These are phyloP conservation scores for Brachymystax lenok DNA, from an alignment of 2,797 vertebrate species.

Conservation along the genomic window DNA sequence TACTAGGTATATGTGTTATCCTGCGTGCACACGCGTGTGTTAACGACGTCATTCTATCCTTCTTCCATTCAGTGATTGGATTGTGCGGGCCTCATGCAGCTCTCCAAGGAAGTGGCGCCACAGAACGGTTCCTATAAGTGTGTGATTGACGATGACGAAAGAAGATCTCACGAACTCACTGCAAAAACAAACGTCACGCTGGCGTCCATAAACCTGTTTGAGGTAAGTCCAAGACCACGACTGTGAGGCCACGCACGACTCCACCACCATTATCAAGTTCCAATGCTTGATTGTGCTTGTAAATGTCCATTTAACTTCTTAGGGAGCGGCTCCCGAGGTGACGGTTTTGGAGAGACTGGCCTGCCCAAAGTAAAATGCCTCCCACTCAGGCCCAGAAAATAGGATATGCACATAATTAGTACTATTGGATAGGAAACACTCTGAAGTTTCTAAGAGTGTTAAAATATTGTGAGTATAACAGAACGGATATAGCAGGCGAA, in stretches of 20 bases:
- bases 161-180: background rate
- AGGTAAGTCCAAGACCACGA: constrained; percentile 43
- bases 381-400: no score
- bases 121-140: constrained; percentile 71
- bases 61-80: constrained; percentile 13
- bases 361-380: no score
- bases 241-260: no score
- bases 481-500: no score
- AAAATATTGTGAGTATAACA: no score
- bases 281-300: background rate
- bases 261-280: background rate
- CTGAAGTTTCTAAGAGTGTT: no score
- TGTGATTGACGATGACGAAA: constrained; percentile 72
- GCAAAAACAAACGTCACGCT: constrained; percentile 15
- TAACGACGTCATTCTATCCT: background rate
- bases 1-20: background rate
- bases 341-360: no score
- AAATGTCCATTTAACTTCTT: background rate
- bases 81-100: constrained; percentile 52
- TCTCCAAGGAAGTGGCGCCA: constrained; percentile 58
- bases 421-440: no score
- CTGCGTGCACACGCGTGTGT: background rate
- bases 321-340: no score
- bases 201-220: constrained; percentile 60
- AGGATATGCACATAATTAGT: no score